These are phyloP conservation scores for Paradoxurus hermaphroditus DNA, from an alignment of 2,113 vertebrate species.

Conservation along the genomic window DNA sequence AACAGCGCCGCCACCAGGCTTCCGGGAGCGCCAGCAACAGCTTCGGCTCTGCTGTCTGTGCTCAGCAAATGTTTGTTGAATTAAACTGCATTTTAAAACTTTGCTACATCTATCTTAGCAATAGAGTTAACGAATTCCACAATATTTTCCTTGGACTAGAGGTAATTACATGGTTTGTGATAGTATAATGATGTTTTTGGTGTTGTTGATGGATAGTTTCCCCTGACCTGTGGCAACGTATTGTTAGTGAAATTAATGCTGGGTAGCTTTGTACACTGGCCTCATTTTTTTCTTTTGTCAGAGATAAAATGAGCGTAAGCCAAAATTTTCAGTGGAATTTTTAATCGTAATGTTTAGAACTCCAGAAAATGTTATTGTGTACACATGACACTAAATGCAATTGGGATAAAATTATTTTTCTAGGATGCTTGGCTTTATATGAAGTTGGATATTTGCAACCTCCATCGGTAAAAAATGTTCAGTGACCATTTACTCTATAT, in stretches of 20 bases:
- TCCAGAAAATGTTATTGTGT: background rate
- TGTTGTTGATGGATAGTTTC: background rate
- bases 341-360: background rate
- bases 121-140: background rate
- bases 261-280: background rate
- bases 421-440: background rate
- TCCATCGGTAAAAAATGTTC: background rate
- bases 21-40: background rate
- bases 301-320: background rate
- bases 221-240: background rate
- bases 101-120: background rate
- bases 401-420: background rate
- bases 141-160: background rate
- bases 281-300: constrained; percentile 22
- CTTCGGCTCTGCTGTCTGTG: background rate
- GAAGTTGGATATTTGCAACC: background rate
- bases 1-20: background rate
- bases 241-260: background rate
- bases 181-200: background rate
- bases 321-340: background rate
- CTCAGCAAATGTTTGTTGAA: background rate
- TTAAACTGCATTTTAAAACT: background rate
- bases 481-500: background rate
- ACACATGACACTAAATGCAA: background rate
- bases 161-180: background rate